Percentiles rank a stretch among this genome's conserved stretches.
phyloP scores from a whole-genome alignment of 2,888 invertebrate species.

The Zygothrica quintamaculata region DNA sequence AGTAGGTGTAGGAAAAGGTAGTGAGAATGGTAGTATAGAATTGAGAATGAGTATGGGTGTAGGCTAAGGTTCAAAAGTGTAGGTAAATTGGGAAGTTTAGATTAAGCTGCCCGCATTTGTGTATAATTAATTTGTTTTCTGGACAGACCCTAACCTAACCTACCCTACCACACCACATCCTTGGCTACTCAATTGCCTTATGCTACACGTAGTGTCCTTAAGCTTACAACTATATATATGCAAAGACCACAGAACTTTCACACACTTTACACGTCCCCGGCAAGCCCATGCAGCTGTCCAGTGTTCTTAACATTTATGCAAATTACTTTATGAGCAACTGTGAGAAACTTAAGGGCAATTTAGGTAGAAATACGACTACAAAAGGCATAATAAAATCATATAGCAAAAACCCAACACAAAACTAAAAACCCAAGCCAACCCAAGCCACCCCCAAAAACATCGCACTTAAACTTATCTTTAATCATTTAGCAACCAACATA shows the following conservation, averaged over 20 bases:
- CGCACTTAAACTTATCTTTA: background rate
- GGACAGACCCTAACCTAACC: conserved; percentile 10
- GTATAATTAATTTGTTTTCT: conserved; percentile 74
- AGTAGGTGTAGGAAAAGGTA: background rate
- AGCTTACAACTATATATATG: background rate
- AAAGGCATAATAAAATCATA: conserved; percentile 21
- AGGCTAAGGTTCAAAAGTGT: no score
- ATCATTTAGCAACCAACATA: background rate
- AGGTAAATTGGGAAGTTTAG: no score
- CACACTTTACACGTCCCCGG: background rate
- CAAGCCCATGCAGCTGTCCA: conserved; percentile 20
- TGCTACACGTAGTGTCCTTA: no score
- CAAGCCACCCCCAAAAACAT: no score
- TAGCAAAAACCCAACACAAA: background rate
- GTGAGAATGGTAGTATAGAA: conserved; percentile 1
- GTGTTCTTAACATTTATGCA: conserved; percentile 56
- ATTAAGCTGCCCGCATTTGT: conserved; percentile 49
- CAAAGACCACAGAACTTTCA: background rate
- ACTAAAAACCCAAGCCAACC: no score
- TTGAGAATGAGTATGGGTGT: background rate
- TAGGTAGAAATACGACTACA: conserved; percentile 13
- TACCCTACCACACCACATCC: background rate
- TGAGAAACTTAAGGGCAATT: conserved; percentile 53
- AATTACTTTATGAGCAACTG: conserved; percentile 66
- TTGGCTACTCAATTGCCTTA: no score